Evolutionary conservation across 2,113 vertebrate species (phyloP), one percentile per base, ranked within the genome.

Genomic region (Numenius arquata): DNA sequence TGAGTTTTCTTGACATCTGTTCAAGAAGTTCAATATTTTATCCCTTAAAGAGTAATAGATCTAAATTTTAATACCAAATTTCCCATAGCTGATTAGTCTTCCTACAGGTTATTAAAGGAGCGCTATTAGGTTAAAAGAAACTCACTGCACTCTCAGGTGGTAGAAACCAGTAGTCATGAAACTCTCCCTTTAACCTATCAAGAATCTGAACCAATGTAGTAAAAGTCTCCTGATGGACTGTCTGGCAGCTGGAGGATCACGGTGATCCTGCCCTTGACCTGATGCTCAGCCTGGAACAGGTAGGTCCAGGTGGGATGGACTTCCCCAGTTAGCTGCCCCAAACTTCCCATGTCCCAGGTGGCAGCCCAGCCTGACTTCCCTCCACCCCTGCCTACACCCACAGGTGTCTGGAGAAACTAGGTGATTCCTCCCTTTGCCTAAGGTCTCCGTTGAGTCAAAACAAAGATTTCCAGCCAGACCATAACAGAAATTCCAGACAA

Each of bases 1-100:
- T 56, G 61, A 94, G 50, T 68, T 90, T 91, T 87, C 83, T 62
- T 85, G 55, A 91, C 82, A 92, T 71, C 78, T 78, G 47, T 63
- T 90, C 52, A 58, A 91, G 41, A 30, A 91, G 15, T 48, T 87
- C 61, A 78, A 3, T 81, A 61, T 74, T 85, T 90, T 82, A 82
- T 77, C 47, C 56, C 25, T 91, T 77, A 61, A 87, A 81, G 53
- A 70, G 41, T 65, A 93, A 85, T 62, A 93, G 50, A 77, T 61
- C 47, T 82, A 34, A 82, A 80, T 34, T 38, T 58, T 74, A 85
- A 75, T 77, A 82, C 50, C 29, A 71, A 56, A 40, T 12, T 89
- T 89, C 68, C 61, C 34, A 43, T 10, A 43, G 56, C 73, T 62
- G 58, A 75, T 93, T 22, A 72, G 52, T 58, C 34, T 88, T 88